Conservation (phyloP, 2,113 vertebrate genomes). For the Catharus minimus region DNA sequence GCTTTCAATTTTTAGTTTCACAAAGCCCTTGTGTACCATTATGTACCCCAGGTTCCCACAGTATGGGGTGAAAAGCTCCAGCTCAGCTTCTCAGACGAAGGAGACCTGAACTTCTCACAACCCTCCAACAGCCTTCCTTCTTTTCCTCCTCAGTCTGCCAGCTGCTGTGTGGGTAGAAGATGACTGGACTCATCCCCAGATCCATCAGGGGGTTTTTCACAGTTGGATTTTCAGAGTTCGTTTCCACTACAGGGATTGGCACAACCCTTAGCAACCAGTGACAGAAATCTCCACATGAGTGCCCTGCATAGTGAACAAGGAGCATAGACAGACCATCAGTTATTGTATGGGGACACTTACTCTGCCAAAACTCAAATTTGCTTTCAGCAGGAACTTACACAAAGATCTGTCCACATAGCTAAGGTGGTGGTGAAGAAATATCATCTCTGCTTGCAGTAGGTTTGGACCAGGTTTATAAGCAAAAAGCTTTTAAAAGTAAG, state of each 20-base stretch:
- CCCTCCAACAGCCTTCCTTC: background rate
- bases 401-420: background rate
- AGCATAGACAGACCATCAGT: background rate
- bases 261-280: background rate
- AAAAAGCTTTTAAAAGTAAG: background rate
- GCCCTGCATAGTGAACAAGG: accelerated
- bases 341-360: background rate
- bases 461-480: background rate
- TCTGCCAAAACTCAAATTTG: background rate
- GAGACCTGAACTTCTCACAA: background rate
- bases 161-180: background rate
- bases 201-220: background rate
- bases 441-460: background rate
- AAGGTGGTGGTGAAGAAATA: background rate
- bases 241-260: background rate
- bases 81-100: background rate
- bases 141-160: background rate
- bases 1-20: background rate
- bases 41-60: background rate
- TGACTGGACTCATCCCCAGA: background rate
- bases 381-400: background rate
- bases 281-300: background rate
- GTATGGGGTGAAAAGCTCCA: background rate
- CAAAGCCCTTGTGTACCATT: background rate
- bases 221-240: background rate